Evolutionary conservation across 2,113 vertebrate species (phyloP), one percentile per base, ranked within the genome.

Genomic region (Prunella himalayana): DNA sequence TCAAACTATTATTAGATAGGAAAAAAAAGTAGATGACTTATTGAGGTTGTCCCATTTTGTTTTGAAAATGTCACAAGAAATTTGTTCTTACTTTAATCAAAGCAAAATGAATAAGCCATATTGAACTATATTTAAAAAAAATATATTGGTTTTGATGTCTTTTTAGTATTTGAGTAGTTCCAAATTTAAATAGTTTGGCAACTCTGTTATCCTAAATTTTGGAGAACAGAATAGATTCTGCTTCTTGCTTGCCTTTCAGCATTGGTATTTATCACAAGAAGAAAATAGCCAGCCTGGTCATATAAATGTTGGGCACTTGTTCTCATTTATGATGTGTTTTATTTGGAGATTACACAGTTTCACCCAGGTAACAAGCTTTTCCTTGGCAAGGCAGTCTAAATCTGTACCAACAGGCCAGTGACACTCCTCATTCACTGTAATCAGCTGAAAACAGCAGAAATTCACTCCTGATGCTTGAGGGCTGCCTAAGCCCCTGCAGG

Each of bases 31-130:
- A 89, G 76, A 76, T 82, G 89, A 91, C 87, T 97, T 95, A 84
- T 91, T 96, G 84, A 92, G 93, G 92, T 91, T 96, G 84, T 91
- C 86, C 60, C 73, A 57, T 87, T 91, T 95, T 95, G 61, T 90
- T 96, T 94, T 87, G 70, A 85, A 94, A 89, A 95, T 72, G 66
- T 94, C 93, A 89, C 27, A 54, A 80, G 49, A 65, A 39, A 80
- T 95, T 92, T 86, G 31, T 72, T 80, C 75, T 87, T 78, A 53
- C 83, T 87, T 95, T 91, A 95, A 94, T 95, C 91, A 94, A 84
- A 84, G 60, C 6, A 88, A 92, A 92, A 94, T 44, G 42, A 95
- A 94, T 83, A 50, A 93, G 54, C 83, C 1, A 11, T 41, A 87
- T n/a, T 85, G 61, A 92, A 80, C 45, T 72, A 87, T 82, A 89